A percentile compares a stretch with the other conserved stretches of the same genome.
These are phyloP conservation scores for Momotus momota DNA, from an alignment of 2,797 vertebrate genomes.

Conservation along the genomic window DNA sequence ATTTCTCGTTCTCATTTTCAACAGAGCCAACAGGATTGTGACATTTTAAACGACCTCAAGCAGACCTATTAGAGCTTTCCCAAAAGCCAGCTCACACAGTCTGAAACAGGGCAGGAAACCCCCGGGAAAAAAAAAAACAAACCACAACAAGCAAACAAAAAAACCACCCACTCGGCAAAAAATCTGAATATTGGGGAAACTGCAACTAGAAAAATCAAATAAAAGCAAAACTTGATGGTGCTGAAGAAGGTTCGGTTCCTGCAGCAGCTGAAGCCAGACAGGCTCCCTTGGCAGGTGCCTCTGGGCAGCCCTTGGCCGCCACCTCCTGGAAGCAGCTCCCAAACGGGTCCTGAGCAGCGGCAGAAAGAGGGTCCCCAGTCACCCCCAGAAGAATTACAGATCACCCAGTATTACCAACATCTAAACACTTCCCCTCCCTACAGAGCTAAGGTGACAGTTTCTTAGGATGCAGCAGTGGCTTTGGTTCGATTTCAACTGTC, in stretches of 20 bases:
- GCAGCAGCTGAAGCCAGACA: fast-evolving
- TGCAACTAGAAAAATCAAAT: background rate
- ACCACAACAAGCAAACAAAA: too few relatives aligned
- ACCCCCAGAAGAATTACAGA: background rate
- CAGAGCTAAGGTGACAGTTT: background rate
- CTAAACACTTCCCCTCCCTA: background rate
- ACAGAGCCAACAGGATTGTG: background rate
- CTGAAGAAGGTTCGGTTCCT: background rate
- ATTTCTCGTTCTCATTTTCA: background rate
- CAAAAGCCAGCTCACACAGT: background rate
- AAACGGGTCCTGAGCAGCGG: background rate
- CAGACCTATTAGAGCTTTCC: background rate
- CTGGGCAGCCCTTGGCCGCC: constrained; percentile 48
- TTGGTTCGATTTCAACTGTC: background rate
- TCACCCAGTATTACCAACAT: background rate
- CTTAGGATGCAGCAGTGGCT: background rate
- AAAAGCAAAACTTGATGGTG: background rate
- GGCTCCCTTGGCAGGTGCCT: fast-evolving
- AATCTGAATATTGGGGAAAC: background rate
- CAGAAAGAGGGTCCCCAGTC: background rate
- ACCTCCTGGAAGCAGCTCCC: constrained; percentile 42
- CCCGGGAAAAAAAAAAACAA: too few relatives aligned
- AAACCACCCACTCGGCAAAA: background rate
- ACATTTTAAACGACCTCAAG: background rate
- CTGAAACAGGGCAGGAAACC: background rate